phyloP scores from a whole-genome alignment of 1,140 invertebrate species.

The Lucilia cuprina region DNA sequence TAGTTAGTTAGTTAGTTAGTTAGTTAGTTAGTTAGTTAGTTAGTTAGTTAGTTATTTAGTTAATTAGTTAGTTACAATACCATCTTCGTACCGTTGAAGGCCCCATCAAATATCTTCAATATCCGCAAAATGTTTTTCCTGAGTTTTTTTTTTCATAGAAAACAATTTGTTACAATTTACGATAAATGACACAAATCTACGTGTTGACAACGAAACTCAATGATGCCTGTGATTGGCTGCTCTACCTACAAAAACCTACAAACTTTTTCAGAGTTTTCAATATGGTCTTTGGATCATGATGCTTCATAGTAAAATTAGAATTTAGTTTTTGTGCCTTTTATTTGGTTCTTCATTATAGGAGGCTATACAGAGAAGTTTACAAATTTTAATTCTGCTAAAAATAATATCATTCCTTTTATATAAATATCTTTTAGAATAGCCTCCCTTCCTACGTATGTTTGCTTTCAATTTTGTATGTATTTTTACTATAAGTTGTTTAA shows the following conservation, averaged over 20 bases:
- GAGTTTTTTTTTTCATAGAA: not conserved
- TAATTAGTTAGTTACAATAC: too few species aligned
- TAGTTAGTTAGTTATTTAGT: too few species aligned
- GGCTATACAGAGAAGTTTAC: not conserved
- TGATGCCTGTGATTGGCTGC: not conserved
- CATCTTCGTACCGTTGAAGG: too few species aligned
- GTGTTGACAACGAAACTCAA: conserved; percentile 14
- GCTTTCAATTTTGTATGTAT: not conserved
- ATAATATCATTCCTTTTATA: not conserved
- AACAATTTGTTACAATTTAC: conserved; percentile 7
- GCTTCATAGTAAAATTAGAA: not conserved
- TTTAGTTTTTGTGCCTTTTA: not conserved
- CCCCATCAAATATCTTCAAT: too few species aligned
- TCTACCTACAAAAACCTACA: not conserved
- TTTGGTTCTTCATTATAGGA: not conserved
- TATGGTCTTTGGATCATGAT: not conserved
- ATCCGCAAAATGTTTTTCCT: too few species aligned
- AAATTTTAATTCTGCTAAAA: not conserved
- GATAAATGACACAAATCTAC: conserved; percentile 11
- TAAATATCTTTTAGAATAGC: too few species aligned
- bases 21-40: too few species aligned
- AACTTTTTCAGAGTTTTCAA: not conserved
- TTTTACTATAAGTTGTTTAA: conserved; percentile 13
- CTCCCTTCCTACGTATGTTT: not conserved
- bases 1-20: too few species aligned